phyloP scores from a whole-genome alignment of 1,140 invertebrate genomes.

The Calliphora vicina region DNA sequence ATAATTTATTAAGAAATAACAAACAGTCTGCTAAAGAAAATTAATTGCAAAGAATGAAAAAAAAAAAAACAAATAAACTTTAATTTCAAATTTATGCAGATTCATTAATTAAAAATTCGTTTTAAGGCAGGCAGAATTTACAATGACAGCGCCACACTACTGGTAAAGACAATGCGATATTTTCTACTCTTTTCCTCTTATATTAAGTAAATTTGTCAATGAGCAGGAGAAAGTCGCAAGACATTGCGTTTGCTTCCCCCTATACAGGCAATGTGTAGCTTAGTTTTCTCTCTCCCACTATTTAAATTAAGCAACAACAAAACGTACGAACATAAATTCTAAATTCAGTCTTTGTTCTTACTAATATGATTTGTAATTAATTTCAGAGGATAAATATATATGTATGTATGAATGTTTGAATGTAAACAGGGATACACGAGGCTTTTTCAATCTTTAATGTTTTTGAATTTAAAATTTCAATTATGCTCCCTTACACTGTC shows the following conservation, averaged over 20 bases:
- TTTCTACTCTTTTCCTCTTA: no score
- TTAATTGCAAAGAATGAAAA: neutral
- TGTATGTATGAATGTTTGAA: neutral
- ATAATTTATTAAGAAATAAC: neutral
- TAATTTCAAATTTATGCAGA: slow-evolving; percentile 1
- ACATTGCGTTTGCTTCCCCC: no score
- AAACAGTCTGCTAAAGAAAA: neutral
- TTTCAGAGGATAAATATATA: neutral
- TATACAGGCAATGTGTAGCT: no score
- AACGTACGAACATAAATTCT: no score
- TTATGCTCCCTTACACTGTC: neutral
- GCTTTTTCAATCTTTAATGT: no score
- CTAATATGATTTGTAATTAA: slow-evolving; percentile 2
- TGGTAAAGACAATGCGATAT: no score
- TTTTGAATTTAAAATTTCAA: no score
- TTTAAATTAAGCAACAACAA: no score
- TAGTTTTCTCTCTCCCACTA: no score
- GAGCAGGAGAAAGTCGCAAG: no score
- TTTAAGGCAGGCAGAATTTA: neutral
- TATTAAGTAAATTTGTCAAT: no score
- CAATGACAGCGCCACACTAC: neutral
- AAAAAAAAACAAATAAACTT: neutral
- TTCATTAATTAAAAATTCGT: slow-evolving; percentile 2
- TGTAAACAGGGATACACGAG: neutral
- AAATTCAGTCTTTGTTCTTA: neutral